A percentile compares a stretch with the other conserved stretches of the same genome.
phyloP scores from a whole-genome alignment of 1,140 invertebrate genomes.

The Zaprionus inermis region DNA sequence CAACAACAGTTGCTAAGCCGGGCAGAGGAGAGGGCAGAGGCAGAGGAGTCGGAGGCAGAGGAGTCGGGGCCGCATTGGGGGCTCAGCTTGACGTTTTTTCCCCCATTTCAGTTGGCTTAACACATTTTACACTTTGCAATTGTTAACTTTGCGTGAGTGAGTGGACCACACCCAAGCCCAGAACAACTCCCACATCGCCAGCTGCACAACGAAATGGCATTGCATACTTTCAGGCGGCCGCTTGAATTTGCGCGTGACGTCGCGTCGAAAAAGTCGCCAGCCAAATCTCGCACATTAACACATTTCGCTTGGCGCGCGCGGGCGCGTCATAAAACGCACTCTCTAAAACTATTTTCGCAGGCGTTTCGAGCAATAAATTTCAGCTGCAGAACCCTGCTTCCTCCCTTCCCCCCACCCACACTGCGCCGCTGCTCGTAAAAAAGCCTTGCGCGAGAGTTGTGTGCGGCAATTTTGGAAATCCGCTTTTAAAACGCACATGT shows the following conservation, averaged over 20 bases:
- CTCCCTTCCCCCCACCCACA: not conserved
- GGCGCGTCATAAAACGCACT: slow-evolving; percentile 69
- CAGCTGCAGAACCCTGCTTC: not conserved
- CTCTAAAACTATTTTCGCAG: slow-evolving; percentile 74
- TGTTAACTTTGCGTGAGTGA: slow-evolving; percentile 53
- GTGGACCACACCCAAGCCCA: slow-evolving; percentile 21
- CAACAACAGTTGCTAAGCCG: slow-evolving; percentile 76
- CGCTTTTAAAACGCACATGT: slow-evolving; percentile 70
- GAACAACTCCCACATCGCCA: not conserved
- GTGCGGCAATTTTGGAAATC: slow-evolving; percentile 64
- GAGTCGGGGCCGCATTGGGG: not conserved
- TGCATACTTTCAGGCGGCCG: slow-evolving; percentile 63
- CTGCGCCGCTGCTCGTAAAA: slow-evolving; percentile 57
- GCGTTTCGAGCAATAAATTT: slow-evolving; percentile 74
- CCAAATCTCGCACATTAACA: slow-evolving; percentile 78
- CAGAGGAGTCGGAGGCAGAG: not conserved
- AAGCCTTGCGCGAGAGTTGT: slow-evolving; percentile 37
- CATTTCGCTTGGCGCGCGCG: slow-evolving; percentile 45
- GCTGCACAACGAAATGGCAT: slow-evolving; percentile 23
- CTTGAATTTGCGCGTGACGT: slow-evolving; percentile 46
- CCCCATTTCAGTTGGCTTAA: slow-evolving; percentile 79
- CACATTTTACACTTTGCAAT: slow-evolving; percentile 82
- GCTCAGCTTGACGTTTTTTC: slow-evolving; percentile 26
- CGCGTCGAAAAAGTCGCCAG: slow-evolving; percentile 46
- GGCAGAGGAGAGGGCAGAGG: not conserved